Evolutionary conservation across 1,140 invertebrate species (phyloP), one percentile per base, ranked within the genome.

Genomic region (Leptestheria dahalacensis): DNA sequence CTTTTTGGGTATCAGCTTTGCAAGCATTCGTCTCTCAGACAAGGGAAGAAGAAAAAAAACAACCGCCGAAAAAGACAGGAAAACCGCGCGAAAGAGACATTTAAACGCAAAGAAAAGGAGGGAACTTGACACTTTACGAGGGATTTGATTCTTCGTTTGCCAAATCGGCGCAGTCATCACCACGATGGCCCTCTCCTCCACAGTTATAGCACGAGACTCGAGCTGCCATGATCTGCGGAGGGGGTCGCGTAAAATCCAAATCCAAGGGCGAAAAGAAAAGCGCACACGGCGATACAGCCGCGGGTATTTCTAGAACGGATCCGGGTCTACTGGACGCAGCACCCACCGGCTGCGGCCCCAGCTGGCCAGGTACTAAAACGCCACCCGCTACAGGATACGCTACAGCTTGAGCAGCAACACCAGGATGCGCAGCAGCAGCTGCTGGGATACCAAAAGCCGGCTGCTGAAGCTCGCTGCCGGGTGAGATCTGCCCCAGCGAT

Each of bases 101-200:
- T 9, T 6, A 41, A 41, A 41, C 15, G 15, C 33, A 41, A 41
- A 41, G n/a, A n/a, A n/a, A n/a, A n/a, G n/a, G n/a, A n/a, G n/a
- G n/a, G n/a, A n/a, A n/a, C n/a, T 41, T 41, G 33, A 41, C 33
- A 41, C 33, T 41, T 41, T 6, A 15, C 33, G 33, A 9, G 33
- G 33, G 6, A 9, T 15, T 41, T 41, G 33, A 82, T 71, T 90
- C 86, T 68, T 93, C 88, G 78, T 91, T 88, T 6, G 85, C 87
- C 57, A 82, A 81, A 68, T 89, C 86, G 63, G 84, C 83, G 70
- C 90, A 94, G 41, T 91, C 88, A 61, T 77, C 72, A 1, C 86
- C 86, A n/a, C 78, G 74, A 70, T 94, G 90, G 57, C 75, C 83
- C 52, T 78, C 75, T 26, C 80, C 82, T 46, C 85, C 85, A 71